Evolutionary conservation across 1,140 invertebrate species (phyloP).

Genomic region (Cardiocondyla obscurior): DNA sequence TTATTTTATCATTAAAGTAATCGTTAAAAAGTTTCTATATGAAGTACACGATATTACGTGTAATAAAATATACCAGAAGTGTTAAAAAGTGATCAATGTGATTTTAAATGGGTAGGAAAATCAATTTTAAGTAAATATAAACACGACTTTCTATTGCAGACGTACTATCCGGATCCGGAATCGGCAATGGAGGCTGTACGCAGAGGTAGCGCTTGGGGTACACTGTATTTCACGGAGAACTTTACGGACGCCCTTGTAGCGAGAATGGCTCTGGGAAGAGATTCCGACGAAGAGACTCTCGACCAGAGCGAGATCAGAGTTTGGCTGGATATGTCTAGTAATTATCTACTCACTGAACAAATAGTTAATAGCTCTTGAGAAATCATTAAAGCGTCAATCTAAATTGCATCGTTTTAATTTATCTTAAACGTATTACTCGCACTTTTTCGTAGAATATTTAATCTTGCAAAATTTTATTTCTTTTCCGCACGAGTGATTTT

Average conservation of each 20-base stretch:
- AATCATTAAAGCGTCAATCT: not conserved
- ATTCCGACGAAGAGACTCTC: conserved; percentile 91
- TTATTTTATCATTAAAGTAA: too few species aligned
- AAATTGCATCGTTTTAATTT: not conserved
- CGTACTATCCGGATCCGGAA: conserved; percentile 87
- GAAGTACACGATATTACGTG: not conserved
- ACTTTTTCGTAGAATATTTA: too few species aligned
- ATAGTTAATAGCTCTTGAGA: not conserved
- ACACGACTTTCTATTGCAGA: conserved; percentile 77
- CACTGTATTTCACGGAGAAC: conserved; percentile 93
- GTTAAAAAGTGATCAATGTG: not conserved
- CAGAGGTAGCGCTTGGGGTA: conserved; percentile 92
- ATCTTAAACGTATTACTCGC: not conserved
- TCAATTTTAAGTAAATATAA: not conserved
- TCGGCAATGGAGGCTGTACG: conserved; percentile 89
- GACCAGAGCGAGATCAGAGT: conserved; percentile 92
- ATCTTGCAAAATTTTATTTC: too few species aligned
- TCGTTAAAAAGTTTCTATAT: too few species aligned
- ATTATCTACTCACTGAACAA: conserved; percentile 71
- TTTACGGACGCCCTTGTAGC: conserved; percentile 92
- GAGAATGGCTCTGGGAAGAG: conserved; percentile 87
- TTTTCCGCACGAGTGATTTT: not conserved
- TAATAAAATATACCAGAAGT: not conserved
- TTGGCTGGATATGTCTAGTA: conserved; percentile 96
- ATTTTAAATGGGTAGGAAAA: not conserved